A percentile compares a stretch with the other conserved stretches of the same genome.
phyloP scores from a whole-genome alignment of 2,113 vertebrate species.

The Myiopsitta monachus region DNA sequence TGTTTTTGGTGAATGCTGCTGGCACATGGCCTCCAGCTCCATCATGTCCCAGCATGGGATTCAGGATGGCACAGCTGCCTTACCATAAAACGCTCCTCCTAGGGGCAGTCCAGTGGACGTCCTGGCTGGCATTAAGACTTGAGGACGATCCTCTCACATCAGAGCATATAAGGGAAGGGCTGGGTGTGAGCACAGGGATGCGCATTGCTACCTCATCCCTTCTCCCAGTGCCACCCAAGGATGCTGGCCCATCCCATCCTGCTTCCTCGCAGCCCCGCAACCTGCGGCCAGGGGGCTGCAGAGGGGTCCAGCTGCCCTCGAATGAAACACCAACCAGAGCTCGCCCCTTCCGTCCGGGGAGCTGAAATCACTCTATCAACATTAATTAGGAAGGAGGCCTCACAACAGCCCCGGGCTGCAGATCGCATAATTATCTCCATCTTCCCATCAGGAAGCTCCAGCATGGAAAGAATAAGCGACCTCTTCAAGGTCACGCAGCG shows the following conservation, averaged over 20 bases:
- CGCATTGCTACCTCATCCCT: rapidly evolving
- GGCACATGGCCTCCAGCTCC: not conserved
- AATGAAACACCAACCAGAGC: not conserved
- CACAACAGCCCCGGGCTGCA: not conserved
- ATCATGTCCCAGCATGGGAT: not conserved
- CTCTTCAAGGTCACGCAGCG: slow-evolving; percentile 40
- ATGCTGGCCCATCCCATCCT: rapidly evolving
- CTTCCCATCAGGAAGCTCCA: not conserved
- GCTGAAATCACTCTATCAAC: not conserved
- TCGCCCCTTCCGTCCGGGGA: not conserved
- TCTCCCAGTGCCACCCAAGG: not conserved
- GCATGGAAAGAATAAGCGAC: not conserved
- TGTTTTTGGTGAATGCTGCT: not conserved
- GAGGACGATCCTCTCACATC: rapidly evolving
- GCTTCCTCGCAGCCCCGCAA: rapidly evolving
- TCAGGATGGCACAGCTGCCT: not conserved
- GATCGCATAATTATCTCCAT: not conserved
- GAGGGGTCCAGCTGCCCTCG: not conserved
- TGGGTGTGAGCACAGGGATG: rapidly evolving
- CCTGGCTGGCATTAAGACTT: rapidly evolving
- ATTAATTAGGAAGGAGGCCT: not conserved
- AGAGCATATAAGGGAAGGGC: rapidly evolving
- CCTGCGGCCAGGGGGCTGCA: rapidly evolving
- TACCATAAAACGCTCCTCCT: rapidly evolving
- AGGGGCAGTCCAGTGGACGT: not conserved